Evolutionary conservation across 2,797 vertebrate species (phyloP), one percentile per base, ranked within the genome.

Genomic region (Oreochromis mossambicus): DNA sequence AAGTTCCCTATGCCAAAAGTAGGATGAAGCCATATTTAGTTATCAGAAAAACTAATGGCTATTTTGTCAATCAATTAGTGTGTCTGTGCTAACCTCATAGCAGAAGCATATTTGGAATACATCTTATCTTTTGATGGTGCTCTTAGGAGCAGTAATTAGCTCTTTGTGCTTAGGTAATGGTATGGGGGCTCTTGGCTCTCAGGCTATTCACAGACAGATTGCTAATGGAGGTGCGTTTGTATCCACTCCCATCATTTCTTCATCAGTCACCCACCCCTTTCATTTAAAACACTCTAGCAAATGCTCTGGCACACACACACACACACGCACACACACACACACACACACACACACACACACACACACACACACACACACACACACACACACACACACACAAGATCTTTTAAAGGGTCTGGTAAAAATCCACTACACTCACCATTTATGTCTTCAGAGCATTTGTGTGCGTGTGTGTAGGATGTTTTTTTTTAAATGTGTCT

Each of bases 181-280:
- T 82, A 82, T 38, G 80, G 70, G 76, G 76, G 66, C 81, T 88
- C 73, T 91, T 80, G 89, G 86, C 92, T 93, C 85, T 75, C 21
- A 84, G 90, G 87, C 85, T 87, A 77, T 91, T 92, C 84, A 86
- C 91, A 75, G 87, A 85, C 82, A 88, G 87, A 91, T 83, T 80
- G 88, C 92, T 95, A 95, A 95, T 95, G 94, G 95, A 92, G 88
- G 88, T 15, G 9, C 17, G 54, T 92, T 94, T 94, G 90, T 88
- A 91, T 94, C 88, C 86, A 83, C 81, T 85, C 84, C 68, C 89
- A 93, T 89, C 89, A 88, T 91, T 91, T 89, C 86, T 91, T 91
- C 90, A 93, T 92, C 91, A 61, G 86, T 91, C 88, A 89, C 79
- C 88, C 89, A 46, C 80, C 81, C 84, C 89, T 88, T 86, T 91